These are phyloP conservation scores for Urosaurus nigricauda DNA, from an alignment of 2,797 vertebrate genomes.

Conservation along the genomic window DNA sequence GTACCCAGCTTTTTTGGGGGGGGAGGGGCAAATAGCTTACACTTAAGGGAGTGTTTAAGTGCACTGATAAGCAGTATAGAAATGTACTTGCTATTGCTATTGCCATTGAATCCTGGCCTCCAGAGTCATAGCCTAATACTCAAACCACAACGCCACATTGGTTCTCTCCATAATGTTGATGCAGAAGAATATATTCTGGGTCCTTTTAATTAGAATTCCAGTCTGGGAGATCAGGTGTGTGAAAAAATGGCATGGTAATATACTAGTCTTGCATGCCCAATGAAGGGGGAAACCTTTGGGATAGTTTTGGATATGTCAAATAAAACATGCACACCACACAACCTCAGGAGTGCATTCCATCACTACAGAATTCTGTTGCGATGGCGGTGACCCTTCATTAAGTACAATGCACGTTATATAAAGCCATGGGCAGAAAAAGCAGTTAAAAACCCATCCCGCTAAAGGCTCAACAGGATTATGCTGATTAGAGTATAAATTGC, in stretches of 20 bases:
- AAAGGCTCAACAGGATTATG: slow-evolving; percentile 63
- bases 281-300: background rate
- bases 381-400: slow-evolving; percentile 12
- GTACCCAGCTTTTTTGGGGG: too few species aligned
- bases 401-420: slow-evolving; percentile 22
- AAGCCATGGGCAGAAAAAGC: background rate
- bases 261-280: background rate
- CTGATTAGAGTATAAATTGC: slow-evolving; percentile 65
- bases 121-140: too few species aligned
- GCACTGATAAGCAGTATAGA: too few species aligned
- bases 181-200: background rate
- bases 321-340: too few species aligned
- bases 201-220: background rate
- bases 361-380: background rate
- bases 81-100: too few species aligned
- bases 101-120: too few species aligned
- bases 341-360: background rate
- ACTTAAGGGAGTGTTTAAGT: too few species aligned
- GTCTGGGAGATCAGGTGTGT: background rate
- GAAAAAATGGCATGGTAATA: background rate
- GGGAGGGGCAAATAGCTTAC: too few species aligned
- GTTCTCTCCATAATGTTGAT: background rate
- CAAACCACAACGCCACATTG: too few species aligned
- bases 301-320: background rate
- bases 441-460: slow-evolving; percentile 39